These are phyloP conservation scores for Melanostoma mellinum DNA, from an alignment of 2,888 invertebrate species.

Conservation along the genomic window DNA sequence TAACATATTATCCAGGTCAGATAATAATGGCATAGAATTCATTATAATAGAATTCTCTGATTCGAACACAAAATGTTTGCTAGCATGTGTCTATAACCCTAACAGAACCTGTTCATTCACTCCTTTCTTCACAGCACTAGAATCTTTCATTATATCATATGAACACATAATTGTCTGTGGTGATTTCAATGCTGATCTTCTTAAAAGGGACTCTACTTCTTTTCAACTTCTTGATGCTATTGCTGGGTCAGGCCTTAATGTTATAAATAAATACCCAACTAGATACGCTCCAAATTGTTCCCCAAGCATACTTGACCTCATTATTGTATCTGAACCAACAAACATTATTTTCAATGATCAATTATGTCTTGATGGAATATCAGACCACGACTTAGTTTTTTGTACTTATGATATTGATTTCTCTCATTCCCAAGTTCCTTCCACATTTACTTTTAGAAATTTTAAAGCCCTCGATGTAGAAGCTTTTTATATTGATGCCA, in stretches of 20 bases:
- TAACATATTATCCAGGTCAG: neutral
- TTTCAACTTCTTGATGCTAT: neutral
- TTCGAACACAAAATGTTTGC: neutral
- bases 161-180: conserved; percentile 8
- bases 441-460: neutral
- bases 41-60: conserved; percentile 1
- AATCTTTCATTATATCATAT: neutral
- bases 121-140: conserved; percentile 1
- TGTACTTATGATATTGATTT: neutral
- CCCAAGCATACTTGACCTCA: neutral
- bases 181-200: neutral
- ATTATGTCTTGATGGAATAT: neutral
- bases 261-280: neutral
- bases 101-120: conserved; percentile 4
- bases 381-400: neutral
- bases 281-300: neutral
- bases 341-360: neutral
- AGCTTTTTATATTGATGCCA: neutral
- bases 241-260: neutral
- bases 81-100: conserved; percentile 6
- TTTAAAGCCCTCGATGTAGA: neutral
- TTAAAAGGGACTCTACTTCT: neutral
- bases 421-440: neutral
- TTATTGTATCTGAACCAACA: neutral
- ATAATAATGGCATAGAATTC: neutral